These are phyloP conservation scores for Paracyclopina nana DNA, from an alignment of 1,140 invertebrate genomes.

Conservation along the genomic window DNA sequence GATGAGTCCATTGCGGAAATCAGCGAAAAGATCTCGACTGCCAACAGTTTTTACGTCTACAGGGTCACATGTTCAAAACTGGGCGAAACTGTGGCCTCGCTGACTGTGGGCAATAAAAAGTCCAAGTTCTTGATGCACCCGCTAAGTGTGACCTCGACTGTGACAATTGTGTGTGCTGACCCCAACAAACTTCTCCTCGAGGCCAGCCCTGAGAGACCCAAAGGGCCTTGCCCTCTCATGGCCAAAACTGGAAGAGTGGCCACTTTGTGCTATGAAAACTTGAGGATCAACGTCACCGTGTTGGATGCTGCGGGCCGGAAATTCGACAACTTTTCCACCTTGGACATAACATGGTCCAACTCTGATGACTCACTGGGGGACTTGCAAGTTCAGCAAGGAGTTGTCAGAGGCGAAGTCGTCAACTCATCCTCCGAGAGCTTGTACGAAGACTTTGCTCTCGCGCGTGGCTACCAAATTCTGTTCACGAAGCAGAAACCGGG, in stretches of 20 bases:
- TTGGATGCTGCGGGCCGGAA: neutral
- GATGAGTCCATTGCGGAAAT: neutral
- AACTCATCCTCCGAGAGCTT: no score
- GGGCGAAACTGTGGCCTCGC: constrained; percentile 6
- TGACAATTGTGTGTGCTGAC: neutral
- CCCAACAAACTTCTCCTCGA: neutral
- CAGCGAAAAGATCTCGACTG: neutral
- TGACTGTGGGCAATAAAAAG: neutral
- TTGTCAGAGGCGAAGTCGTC: no score
- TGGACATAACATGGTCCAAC: neutral
- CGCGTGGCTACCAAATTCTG: no score
- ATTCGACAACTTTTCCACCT: neutral
- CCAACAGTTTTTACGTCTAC: constrained; percentile 2
- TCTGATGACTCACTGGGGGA: neutral
- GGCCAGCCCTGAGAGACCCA: neutral
- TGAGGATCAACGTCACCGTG: constrained; percentile 2
- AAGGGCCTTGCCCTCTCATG: neutral
- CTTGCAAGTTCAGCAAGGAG: no score
- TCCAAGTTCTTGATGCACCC: neutral
- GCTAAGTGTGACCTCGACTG: neutral
- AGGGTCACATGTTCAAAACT: neutral
- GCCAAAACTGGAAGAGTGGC: constrained; percentile 11
- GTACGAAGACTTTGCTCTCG: no score
- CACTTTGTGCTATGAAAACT: neutral
- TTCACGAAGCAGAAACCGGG: neutral